phyloP scores from a whole-genome alignment of 2,113 vertebrate genomes.

The Formicarius rufipectus region DNA sequence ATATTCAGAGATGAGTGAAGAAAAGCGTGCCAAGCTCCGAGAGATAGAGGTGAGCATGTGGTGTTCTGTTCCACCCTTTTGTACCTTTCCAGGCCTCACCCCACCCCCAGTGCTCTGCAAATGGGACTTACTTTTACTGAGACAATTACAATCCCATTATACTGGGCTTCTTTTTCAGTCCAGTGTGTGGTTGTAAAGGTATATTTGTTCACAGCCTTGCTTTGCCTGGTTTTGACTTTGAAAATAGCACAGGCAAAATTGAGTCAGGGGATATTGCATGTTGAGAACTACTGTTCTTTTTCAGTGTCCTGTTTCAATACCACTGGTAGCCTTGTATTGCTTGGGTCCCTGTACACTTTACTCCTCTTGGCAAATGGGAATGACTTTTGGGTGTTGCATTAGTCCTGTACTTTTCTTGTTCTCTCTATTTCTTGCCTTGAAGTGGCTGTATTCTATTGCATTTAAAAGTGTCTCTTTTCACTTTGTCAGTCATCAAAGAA shows the following conservation, averaged over 20 bases:
- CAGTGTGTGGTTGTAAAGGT: background rate
- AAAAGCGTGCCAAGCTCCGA: slow-evolving; percentile 93
- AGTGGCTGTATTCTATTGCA: background rate
- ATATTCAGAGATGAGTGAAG: slow-evolving; percentile 94
- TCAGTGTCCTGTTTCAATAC: background rate
- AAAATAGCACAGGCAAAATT: background rate
- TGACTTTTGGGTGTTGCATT: background rate
- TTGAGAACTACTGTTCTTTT: background rate
- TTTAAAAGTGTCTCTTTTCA: background rate
- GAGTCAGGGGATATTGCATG: background rate
- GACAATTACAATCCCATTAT: background rate
- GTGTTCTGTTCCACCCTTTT: background rate
- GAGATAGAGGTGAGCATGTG: slow-evolving; percentile 89
- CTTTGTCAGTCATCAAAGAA: background rate
- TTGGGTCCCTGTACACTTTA: background rate
- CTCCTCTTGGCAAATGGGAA: background rate
- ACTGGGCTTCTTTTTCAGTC: background rate
- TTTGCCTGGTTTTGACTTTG: background rate
- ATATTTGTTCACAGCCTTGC: background rate
- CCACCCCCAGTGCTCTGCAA: background rate
- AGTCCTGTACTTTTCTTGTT: background rate
- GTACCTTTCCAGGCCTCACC: background rate
- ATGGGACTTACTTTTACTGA: background rate
- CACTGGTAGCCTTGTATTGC: background rate
- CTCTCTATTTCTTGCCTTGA: background rate